phyloP scores from a whole-genome alignment of 2,113 vertebrate species.

The Lampris incognitus region DNA sequence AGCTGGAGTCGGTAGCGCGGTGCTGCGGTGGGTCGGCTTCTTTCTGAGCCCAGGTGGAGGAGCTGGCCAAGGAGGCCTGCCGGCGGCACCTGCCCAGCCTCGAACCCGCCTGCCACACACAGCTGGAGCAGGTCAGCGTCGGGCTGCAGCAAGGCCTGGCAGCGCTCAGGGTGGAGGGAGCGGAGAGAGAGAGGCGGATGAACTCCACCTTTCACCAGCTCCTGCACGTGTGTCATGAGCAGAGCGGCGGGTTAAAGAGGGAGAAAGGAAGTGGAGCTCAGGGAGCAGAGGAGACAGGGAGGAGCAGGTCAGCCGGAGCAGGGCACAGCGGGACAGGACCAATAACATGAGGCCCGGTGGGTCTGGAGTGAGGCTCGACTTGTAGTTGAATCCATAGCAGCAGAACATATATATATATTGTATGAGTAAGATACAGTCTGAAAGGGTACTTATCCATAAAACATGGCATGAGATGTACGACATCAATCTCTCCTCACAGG shows the following conservation, averaged over 20 bases:
- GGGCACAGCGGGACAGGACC: constrained; percentile 6
- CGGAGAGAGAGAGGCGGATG: constrained; percentile 61
- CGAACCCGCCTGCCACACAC: constrained; percentile 58
- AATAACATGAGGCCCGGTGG: constrained; percentile 23
- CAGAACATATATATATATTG: too few species aligned
- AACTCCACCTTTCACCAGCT: constrained; percentile 61
- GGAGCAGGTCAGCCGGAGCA: not conserved
- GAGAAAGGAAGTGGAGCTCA: constrained; percentile 42
- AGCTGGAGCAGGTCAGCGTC: constrained; percentile 44
- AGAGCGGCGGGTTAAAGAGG: constrained; percentile 34
- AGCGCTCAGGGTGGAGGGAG: constrained; percentile 55
- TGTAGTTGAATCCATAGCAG: constrained; percentile 17
- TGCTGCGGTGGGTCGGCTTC: constrained; percentile 73
- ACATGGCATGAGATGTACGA: too few species aligned
- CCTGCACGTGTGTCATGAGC: constrained; percentile 42
- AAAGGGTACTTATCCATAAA: too few species aligned
- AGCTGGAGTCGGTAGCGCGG: constrained; percentile 84
- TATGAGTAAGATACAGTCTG: too few species aligned
- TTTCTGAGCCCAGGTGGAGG: constrained; percentile 57
- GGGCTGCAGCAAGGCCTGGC: constrained; percentile 40
- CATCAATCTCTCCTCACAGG: too few species aligned
- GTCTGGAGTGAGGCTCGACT: not conserved
- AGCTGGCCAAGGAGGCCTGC: constrained; percentile 44
- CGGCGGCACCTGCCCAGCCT: constrained; percentile 48
- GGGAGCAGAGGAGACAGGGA: not conserved